Percentiles rank a stretch among this genome's conserved stretches.
These are phyloP conservation scores for Vanessa cardui DNA, from an alignment of 2,888 invertebrate genomes.

Conservation along the genomic window DNA sequence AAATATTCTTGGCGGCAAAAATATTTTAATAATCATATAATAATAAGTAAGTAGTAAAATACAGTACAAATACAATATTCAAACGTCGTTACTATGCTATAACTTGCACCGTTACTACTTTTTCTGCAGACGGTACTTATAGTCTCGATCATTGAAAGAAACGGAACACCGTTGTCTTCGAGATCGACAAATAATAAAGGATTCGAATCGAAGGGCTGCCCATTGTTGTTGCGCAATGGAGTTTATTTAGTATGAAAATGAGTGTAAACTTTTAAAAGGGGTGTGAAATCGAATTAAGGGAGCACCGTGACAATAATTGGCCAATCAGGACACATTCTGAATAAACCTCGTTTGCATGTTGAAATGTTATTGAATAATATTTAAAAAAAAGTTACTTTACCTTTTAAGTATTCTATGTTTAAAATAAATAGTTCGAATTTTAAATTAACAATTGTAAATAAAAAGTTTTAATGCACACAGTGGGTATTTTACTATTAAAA, in stretches of 20 bases:
- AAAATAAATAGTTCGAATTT: not conserved
- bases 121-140: constrained; percentile 5
- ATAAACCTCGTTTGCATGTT: constrained; percentile 30
- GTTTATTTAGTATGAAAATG: constrained; percentile 74
- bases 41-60: no score
- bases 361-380: constrained; percentile 25
- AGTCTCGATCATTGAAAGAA: constrained; percentile 61
- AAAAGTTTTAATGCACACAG: not conserved
- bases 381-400: not conserved
- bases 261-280: constrained; percentile 49
- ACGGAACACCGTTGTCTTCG: constrained; percentile 68
- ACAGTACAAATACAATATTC: no score
- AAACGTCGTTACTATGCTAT: no score
- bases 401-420: not conserved
- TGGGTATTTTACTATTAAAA: not conserved
- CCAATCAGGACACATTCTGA: constrained; percentile 42
- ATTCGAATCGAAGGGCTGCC: constrained; percentile 59
- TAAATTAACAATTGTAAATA: not conserved
- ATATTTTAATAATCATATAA: no score
- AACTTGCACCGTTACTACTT: no score
- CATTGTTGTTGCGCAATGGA: constrained; percentile 62
- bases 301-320: constrained; percentile 43
- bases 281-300: constrained; percentile 49
- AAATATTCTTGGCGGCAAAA: no score
- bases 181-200: constrained; percentile 65